Evolutionary conservation across 2,888 invertebrate species (phyloP), one percentile per base, ranked within the genome.

Genomic region (Eupithecia centaureata): DNA sequence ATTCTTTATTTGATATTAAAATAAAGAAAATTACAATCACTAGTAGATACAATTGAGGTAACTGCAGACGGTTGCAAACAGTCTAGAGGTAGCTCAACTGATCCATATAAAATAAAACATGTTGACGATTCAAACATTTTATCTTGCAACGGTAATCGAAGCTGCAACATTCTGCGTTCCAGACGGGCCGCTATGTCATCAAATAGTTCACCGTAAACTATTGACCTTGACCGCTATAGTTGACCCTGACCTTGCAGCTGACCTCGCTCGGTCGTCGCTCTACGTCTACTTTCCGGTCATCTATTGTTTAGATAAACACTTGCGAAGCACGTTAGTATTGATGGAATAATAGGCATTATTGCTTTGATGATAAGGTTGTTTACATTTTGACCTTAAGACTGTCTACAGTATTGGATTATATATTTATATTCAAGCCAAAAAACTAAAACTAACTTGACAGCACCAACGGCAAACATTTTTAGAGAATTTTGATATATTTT

Each of bases 281-380:
- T 38, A 65, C 68, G 58, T 73, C 75, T 70, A 74, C 75, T 74
- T 72, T 69, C 71, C 71, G 67, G 69, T 27, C 67, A 62, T 68
- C 75, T 75, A 73, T 75, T 74, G 70, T 73, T 70, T 70, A 73
- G 70, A 70, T 73, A 74, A 30, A 61, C 59, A 22, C 51, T 42
- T 65, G 65, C 65, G 54, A 18, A 32, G 42, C 66, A 69, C 71
- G 63, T 66, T 47, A 27, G 27, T 25, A 63, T 56, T 38, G 30
- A 56, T 22, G 18, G 42, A 18, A 30, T 47, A n/a, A 8, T 5
- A 10, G 8, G 22, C 10, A 22, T n/a, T n/a, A n/a, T n/a, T n/a
- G n/a, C 47, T 22, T 47, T 22, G 42, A 42, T 3, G n/a, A 33
- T 33, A 15, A 38, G 5, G 15, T 35, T 35, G 35, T 15, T 35